These are phyloP conservation scores for Rhynchotus rufescens DNA, from an alignment of 2,797 vertebrate species.

Conservation along the genomic window DNA sequence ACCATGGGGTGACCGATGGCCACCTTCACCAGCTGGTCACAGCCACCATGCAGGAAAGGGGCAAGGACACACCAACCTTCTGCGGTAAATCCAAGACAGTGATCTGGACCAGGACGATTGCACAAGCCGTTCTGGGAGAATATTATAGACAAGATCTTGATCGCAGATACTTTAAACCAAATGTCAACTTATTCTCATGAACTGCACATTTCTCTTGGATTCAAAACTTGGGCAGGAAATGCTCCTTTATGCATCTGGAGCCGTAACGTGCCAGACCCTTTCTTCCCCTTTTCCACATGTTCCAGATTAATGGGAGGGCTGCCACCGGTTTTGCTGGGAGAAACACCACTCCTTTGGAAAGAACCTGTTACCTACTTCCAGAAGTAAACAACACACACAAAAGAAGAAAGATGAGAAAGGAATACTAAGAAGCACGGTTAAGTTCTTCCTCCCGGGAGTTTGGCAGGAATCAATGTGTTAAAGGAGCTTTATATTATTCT, in stretches of 20 bases:
- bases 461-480: background rate
- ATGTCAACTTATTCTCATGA: background rate
- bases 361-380: background rate
- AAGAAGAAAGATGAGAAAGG: background rate
- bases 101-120: accelerated
- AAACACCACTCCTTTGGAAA: background rate
- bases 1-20: background rate
- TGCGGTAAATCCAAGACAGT: background rate
- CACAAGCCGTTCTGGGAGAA: background rate
- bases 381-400: background rate
- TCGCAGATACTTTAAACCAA: conserved; percentile 3
- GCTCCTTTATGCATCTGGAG: background rate
- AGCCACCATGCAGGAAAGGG: background rate
- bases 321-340: background rate
- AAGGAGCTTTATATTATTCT: conserved; percentile 7
- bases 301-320: background rate
- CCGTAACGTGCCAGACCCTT: background rate
- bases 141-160: background rate
- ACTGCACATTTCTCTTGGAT: background rate
- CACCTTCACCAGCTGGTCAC: background rate
- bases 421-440: background rate
- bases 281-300: accelerated
- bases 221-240: background rate
- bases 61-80: background rate
- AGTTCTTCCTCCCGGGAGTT: conserved; percentile 2